These are phyloP conservation scores for Perca fluviatilis DNA, from an alignment of 2,113 vertebrate species.

Conservation along the genomic window DNA sequence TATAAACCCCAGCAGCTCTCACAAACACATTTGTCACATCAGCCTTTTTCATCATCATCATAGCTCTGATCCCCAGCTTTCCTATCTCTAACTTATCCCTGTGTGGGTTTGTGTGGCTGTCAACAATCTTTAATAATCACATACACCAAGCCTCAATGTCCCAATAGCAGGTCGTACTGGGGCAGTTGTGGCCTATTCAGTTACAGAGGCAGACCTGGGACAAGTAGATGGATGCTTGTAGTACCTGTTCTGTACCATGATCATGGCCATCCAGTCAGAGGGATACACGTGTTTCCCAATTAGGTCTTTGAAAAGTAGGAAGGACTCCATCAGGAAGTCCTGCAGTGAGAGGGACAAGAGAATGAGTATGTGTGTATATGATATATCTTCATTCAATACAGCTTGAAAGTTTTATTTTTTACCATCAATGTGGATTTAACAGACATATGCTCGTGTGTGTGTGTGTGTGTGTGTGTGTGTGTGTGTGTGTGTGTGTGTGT, in stretches of 20 bases:
- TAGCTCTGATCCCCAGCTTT: conserved; percentile 63
- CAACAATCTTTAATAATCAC: conserved; percentile 32
- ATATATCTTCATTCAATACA: not conserved
- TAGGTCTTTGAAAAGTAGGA: conserved; percentile 96
- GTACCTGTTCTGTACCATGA: conserved; percentile 99
- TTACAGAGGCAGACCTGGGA: not conserved
- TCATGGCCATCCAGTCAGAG: conserved; percentile 98
- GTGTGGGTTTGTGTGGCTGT: conserved; percentile 47
- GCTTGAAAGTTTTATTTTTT: not conserved
- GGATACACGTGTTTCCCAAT: conserved; percentile 97
- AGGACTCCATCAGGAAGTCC: conserved; percentile 99
- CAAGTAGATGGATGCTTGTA: not conserved
- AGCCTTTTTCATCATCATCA: conserved; percentile 47
- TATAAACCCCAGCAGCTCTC: conserved; percentile 11
- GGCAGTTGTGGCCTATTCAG: not conserved
- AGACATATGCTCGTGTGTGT: not conserved
- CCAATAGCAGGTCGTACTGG: not conserved
- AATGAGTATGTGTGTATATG: not conserved
- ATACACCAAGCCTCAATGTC: not conserved
- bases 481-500: conserved; percentile 8
- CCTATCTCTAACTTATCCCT: conserved; percentile 37
- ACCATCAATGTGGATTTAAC: not conserved
- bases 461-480: conserved; percentile 27
- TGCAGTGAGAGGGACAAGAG: conserved; percentile 67
- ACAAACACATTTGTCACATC: conserved; percentile 53